Evolutionary conservation across 2,888 invertebrate genomes (phyloP).

Genomic region (Pegoplata infirma): DNA sequence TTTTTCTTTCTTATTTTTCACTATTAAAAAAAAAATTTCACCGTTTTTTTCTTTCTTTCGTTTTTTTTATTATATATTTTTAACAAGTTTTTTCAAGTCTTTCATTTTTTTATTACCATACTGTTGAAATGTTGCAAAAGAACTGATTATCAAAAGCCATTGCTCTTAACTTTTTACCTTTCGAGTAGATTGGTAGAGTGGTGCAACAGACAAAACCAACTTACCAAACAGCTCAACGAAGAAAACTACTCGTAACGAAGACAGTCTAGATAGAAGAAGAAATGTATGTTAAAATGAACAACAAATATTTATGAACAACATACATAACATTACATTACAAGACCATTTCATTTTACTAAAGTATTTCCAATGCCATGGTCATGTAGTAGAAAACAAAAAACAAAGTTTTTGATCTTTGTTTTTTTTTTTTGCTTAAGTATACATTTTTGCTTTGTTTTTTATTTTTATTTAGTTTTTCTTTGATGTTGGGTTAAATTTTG

Average conservation of each 20-base stretch:
- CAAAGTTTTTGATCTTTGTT: constrained; percentile 20
- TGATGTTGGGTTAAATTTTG: constrained; percentile 5
- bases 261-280: no score
- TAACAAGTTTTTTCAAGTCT: constrained; percentile 41
- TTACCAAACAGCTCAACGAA: constrained; percentile 22
- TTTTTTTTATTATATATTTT: constrained; percentile 27
- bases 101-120: constrained; percentile 49
- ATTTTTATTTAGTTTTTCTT: constrained; percentile 7
- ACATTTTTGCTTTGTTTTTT: background rate
- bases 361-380: constrained; percentile 49
- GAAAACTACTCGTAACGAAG: no score
- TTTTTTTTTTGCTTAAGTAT: constrained; percentile 21
- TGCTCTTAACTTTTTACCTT: constrained; percentile 58
- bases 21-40: constrained; percentile 44
- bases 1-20: background rate
- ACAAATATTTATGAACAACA: constrained; percentile 29
- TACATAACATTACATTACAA: constrained; percentile 25
- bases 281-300: constrained; percentile 38
- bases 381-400: constrained; percentile 13
- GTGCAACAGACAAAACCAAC: constrained; percentile 30
- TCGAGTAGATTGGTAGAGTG: no score
- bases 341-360: constrained; percentile 13
- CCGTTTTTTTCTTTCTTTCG: constrained; percentile 34
- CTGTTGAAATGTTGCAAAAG: constrained; percentile 60
- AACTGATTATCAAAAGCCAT: constrained; percentile 60